A percentile compares a stretch with the other conserved stretches of the same genome.
These are phyloP conservation scores for Stylophora pistillata DNA, from an alignment of 64 coral and sea anemone species.

Conservation along the genomic window DNA sequence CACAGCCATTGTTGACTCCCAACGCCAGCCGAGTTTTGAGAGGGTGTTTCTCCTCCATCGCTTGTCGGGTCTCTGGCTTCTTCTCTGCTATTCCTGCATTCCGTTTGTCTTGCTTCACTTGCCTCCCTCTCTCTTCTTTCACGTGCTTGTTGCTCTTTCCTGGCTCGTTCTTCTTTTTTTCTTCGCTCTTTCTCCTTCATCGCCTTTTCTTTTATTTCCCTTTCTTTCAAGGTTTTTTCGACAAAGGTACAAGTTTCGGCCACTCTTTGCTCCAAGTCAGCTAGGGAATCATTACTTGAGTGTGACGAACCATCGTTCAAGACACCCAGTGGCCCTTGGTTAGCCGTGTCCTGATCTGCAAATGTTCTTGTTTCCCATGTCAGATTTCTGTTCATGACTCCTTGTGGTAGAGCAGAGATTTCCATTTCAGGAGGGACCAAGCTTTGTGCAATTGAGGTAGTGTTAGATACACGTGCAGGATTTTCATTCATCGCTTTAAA, in stretches of 20 bases:
- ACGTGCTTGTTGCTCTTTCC: not conserved
- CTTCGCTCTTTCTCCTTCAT: conserved; percentile 8
- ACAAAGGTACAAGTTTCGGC: not conserved
- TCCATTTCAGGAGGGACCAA: too few species aligned
- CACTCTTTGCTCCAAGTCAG: not conserved
- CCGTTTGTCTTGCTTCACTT: not conserved
- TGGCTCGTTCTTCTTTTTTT: conserved; percentile 9
- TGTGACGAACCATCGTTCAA: not conserved
- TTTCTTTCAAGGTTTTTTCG: not conserved
- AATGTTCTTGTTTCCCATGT: not conserved
- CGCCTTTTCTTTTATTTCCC: conserved; percentile 1
- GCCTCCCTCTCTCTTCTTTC: conserved; percentile 4
- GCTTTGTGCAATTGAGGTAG: too few species aligned
- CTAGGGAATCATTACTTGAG: not conserved
- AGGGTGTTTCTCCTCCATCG: not conserved
- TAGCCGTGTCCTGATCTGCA: not conserved
- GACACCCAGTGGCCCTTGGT: not conserved
- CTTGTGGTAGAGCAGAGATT: too few species aligned
- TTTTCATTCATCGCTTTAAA: too few species aligned
- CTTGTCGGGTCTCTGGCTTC: not conserved
- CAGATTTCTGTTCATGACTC: too few species aligned
- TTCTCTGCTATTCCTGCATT: not conserved
- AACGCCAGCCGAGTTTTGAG: not conserved
- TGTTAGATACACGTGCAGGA: too few species aligned
- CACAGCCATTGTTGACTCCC: not conserved